Evolutionary conservation across 1,140 invertebrate genomes (phyloP).

Genomic region (Lordiphosa mommai): DNA sequence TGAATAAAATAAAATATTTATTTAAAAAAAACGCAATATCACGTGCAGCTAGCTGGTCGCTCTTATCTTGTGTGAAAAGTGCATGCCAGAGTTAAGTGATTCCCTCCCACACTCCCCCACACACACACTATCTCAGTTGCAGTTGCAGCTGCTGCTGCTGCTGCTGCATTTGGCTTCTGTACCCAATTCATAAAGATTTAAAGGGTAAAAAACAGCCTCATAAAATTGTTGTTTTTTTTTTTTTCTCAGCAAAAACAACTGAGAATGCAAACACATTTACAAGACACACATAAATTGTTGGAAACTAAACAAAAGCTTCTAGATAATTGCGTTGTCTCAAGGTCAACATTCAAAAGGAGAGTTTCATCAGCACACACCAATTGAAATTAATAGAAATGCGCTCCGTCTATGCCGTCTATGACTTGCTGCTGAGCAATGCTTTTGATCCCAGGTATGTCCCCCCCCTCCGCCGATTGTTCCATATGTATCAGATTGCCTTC

Average conservation of each 20-base stretch:
- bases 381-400: constrained; percentile 32
- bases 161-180: too few species aligned
- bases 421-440: constrained; percentile 54
- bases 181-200: too few species aligned
- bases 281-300: too few species aligned
- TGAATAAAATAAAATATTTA: constrained; percentile 1
- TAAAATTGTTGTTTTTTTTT: too few species aligned
- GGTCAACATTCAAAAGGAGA: not conserved
- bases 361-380: not conserved
- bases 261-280: too few species aligned
- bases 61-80: constrained; percentile 2
- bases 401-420: constrained; percentile 50
- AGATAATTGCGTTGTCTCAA: too few species aligned
- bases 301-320: constrained; percentile 6
- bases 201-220: too few species aligned
- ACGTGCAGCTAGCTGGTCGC: not conserved
- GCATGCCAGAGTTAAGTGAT: not conserved
- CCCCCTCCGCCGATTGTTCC: not conserved
- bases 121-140: too few species aligned
- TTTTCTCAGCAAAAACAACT: too few species aligned
- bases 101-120: too few species aligned
- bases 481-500: not conserved
- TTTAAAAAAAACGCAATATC: not conserved
- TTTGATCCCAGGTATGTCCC: constrained; percentile 58
- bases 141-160: too few species aligned